Percentiles rank a stretch among this genome's conserved stretches.
Evolutionary conservation across 1,140 invertebrate species (phyloP).

Genomic region (Portunus trituberculatus): DNA sequence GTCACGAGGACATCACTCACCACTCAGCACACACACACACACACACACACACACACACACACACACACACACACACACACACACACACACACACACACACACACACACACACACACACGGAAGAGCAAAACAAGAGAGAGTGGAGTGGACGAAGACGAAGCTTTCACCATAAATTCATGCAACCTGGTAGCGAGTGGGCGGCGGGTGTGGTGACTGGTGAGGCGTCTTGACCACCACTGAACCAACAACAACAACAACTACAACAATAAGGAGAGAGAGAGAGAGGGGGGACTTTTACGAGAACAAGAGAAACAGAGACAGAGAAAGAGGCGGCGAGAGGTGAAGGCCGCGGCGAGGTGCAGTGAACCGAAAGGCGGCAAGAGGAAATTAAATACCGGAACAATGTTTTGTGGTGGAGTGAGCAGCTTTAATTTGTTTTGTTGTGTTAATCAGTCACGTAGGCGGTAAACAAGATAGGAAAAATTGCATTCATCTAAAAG

Average conservation of each 20-base stretch:
- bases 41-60: constrained; percentile 20
- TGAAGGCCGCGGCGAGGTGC: not conserved
- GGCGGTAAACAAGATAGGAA: no score
- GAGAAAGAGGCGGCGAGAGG: not conserved
- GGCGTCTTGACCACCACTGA: no score
- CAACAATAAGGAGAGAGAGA: not conserved
- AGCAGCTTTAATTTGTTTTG: not conserved
- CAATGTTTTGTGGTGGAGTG: not conserved
- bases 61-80: constrained; percentile 9
- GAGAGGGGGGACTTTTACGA: not conserved
- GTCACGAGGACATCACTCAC: no score
- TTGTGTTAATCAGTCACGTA: constrained; percentile 10
- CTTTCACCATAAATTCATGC: no score
- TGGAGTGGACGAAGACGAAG: no score
- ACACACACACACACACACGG: not conserved
- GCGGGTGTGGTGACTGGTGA: no score
- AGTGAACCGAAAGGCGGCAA: not conserved
- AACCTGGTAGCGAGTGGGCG: no score
- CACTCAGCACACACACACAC: not conserved
- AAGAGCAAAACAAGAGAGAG: no score
- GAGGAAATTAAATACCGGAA: not conserved
- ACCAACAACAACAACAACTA: no score
- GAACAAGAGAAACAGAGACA: not conserved
- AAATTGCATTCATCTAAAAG: no score
- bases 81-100: constrained; percentile 18